Conservation (phyloP, 2,113 vertebrate genomes). For the Miniopterus natalensis region DNA sequence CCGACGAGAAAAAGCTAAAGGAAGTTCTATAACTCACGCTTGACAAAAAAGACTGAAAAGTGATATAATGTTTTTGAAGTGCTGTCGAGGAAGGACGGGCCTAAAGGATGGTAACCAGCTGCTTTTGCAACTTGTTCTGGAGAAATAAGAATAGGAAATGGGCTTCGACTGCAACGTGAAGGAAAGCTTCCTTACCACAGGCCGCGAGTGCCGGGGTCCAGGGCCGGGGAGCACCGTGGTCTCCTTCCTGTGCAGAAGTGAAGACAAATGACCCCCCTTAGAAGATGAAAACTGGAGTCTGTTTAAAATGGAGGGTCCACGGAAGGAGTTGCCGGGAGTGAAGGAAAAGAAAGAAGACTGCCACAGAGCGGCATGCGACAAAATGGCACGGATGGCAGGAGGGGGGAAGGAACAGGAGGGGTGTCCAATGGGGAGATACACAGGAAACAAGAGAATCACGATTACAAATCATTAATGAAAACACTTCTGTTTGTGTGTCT, state of each 20-base stretch:
- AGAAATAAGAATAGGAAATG: conserved; percentile 70
- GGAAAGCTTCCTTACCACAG: conserved; percentile 52
- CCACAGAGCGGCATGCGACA: neutral
- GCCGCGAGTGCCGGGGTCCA: neutral
- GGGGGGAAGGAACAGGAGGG: neutral
- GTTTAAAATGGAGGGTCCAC: neutral
- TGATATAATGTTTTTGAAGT: conserved; percentile 77
- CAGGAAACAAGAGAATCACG: neutral
- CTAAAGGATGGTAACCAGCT: conserved; percentile 80
- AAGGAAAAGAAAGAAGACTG: neutral
- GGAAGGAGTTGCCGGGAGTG: neutral
- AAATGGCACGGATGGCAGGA: neutral
- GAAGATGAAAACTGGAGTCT: neutral
- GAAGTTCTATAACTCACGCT: conserved; percentile 73
- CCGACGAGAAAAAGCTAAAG: conserved; percentile 73
- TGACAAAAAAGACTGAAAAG: conserved; percentile 76
- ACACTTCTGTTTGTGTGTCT: neutral
- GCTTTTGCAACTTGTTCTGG: conserved; percentile 68
- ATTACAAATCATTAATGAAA: neutral
- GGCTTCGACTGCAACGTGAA: conserved; percentile 60
- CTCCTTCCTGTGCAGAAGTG: conserved; percentile 57
- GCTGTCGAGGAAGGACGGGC: conserved; percentile 63
- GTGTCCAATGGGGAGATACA: neutral
- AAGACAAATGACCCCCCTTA: neutral
- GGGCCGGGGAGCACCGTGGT: neutral